A percentile compares a stretch with the other conserved stretches of the same genome.
Conservation (phyloP, 2,888 invertebrate genomes). For the Acheta domesticus region DNA sequence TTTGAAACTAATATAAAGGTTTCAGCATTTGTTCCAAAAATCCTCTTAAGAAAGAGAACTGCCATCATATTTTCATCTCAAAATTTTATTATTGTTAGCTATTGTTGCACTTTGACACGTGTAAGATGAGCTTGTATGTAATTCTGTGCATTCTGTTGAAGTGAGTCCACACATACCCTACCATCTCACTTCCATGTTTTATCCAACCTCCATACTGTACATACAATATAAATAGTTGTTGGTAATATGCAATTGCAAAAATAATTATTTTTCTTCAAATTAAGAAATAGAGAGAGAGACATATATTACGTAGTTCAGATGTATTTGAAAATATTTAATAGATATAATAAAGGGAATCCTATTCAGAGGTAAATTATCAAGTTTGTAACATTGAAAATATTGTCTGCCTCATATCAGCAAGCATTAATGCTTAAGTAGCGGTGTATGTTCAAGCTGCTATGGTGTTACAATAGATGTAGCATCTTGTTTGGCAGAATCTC, state of each 20-base stretch:
- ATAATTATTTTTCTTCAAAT: background rate
- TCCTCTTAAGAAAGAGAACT: slow-evolving; percentile 22
- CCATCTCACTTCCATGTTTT: slow-evolving; percentile 23
- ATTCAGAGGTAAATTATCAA: slow-evolving; percentile 18
- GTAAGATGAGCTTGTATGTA: background rate
- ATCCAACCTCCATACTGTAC: slow-evolving; percentile 28
- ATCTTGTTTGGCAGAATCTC: background rate
- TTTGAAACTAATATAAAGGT: background rate
- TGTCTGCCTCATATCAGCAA: slow-evolving; percentile 2
- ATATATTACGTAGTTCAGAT: slow-evolving; percentile 1
- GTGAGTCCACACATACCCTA: slow-evolving; percentile 1
- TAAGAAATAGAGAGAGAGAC: slow-evolving; percentile 10
- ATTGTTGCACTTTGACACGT: slow-evolving; percentile 5
- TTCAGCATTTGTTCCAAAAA: slow-evolving; percentile 1
- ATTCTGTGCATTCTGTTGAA: slow-evolving; percentile 20
- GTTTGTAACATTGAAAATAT: slow-evolving; percentile 18
- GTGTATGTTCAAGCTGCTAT: background rate
- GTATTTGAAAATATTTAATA: slow-evolving; percentile 12
- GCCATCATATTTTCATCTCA: slow-evolving; percentile 25
- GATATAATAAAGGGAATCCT: background rate
- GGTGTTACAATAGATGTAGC: background rate
- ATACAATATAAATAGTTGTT: slow-evolving; percentile 32
- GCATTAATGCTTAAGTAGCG: background rate
- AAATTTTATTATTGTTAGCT: slow-evolving; percentile 12
- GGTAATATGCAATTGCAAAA: slow-evolving; percentile 28